Conservation (phyloP, 2,888 invertebrate species). For the Euproctis similis region DNA sequence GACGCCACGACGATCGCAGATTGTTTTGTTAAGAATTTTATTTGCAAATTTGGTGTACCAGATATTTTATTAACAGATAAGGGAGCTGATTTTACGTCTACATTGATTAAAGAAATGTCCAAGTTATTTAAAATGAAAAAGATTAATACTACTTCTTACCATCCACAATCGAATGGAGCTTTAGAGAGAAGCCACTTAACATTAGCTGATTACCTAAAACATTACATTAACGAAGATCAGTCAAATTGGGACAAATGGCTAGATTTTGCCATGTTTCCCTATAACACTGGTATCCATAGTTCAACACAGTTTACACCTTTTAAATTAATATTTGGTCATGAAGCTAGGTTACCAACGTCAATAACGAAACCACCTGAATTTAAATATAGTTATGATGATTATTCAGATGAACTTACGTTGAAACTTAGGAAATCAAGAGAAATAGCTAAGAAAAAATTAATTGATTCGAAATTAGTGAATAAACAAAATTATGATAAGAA, state of each 20-base stretch:
- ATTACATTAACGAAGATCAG: not conserved
- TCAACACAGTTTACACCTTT: not conserved
- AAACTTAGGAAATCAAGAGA: no score
- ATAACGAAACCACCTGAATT: no score
- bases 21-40: slow-evolving; percentile 5
- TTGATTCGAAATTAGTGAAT: no score
- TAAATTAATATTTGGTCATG: slow-evolving; percentile 4
- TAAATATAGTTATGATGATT: no score
- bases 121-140: slow-evolving; percentile 11
- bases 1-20: slow-evolving; percentile 6
- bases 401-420: no score
- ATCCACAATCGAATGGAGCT: slow-evolving; percentile 10
- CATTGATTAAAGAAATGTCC: slow-evolving; percentile 10
- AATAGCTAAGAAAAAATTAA: no score
- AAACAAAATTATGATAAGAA: not conserved
- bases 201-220: not conserved
- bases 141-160: slow-evolving; percentile 11
- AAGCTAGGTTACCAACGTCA: no score
- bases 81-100: slow-evolving; percentile 5
- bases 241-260: slow-evolving; percentile 1
- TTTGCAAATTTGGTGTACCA: slow-evolving; percentile 5
- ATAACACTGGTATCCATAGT: not conserved
- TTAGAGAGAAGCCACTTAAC: slow-evolving; percentile 6
- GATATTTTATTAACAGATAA: slow-evolving; percentile 4
- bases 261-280: not conserved